Base-by-base conservation (phyloP, 2,888 invertebrate species). In the Aleiodes testaceus region DNA sequence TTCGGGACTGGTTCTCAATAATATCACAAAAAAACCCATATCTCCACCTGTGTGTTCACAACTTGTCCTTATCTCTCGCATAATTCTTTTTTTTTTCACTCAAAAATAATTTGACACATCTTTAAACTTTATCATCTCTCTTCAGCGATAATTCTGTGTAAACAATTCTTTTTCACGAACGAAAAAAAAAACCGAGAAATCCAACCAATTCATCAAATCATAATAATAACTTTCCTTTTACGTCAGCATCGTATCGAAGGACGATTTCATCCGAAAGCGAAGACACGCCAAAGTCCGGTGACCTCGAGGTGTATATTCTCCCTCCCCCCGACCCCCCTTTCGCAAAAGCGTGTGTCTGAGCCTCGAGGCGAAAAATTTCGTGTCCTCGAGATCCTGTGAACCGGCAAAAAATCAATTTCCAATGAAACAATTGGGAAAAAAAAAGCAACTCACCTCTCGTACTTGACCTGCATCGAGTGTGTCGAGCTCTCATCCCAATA, bases 401-500 rank as follows among this genome's bases (percentile, higher is more conserved):
- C 59, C 55, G 30, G 30, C 26, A 55, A 55, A 30, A 14, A 53
- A 22, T 53, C 12, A 53, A 53, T n/a, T n/a, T 20, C 9, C 18
- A 52, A 50, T 16, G 16, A 20, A 52, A 18, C 14, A 9, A 11
- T 26, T 26, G 26, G 3, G 5, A 26, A 26, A 26, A 26, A n/a
- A 20, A 52, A 52, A 52, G 20, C 20, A 52, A 79, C 88, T 86
- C 82, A 90, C 90, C 89, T 89, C 82, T 90, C 90, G 81, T 88
- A 90, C 82, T 90, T 90, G 55, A 90, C 88, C 80, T 88, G 89
- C 87, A 87, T 85, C 81, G 89, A 82, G 86, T 88, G 85, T 81
- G 86, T 87, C 71, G 89, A 87, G 81, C 86, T 89, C 77, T 89
- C 89, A 81, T 90, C 89, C 90, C 90, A 90, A 81, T 88, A 90